A percentile compares a stretch with the other conserved stretches of the same genome.
Evolutionary conservation across 1,140 invertebrate genomes (phyloP).

Genomic region (Venturia canescens): DNA sequence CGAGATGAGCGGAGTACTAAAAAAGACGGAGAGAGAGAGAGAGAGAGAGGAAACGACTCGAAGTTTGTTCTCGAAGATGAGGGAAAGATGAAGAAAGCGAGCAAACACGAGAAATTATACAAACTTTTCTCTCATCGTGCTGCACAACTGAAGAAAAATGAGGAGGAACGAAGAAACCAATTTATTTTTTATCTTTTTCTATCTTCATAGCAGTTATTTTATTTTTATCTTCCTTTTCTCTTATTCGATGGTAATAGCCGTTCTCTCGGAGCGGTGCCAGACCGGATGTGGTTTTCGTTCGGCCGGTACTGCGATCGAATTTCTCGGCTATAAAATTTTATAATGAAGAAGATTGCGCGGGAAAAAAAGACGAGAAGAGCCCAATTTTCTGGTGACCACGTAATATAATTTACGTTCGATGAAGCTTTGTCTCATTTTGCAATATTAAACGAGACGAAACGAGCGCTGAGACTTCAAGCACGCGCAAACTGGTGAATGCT

Average conservation of each 20-base stretch:
- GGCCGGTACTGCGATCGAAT: conserved; percentile 34
- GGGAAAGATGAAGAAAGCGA: conserved; percentile 18
- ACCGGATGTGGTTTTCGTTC: conserved; percentile 41
- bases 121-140: conserved; percentile 17
- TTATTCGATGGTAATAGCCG: conserved; percentile 37
- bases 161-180: conserved; percentile 37
- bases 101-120: conserved; percentile 18
- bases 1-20: conserved; percentile 16
- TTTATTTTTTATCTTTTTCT: conserved; percentile 55
- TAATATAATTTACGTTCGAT: not conserved
- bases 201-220: conserved; percentile 47
- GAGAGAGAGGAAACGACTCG: not conserved
- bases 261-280: conserved; percentile 27
- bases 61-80: not conserved
- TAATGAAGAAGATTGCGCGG: not conserved
- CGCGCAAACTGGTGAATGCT: too few species aligned
- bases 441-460: conserved; percentile 35
- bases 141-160: conserved; percentile 35
- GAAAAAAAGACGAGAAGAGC: not conserved
- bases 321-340: conserved; percentile 2
- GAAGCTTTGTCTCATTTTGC: conserved; percentile 1
- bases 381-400: not conserved
- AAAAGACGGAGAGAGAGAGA: not conserved
- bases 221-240: not conserved
- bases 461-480: not conserved